Percentiles rank a stretch among this genome's conserved stretches.
phyloP scores from a whole-genome alignment of 1,140 invertebrate genomes.

The Heliconius hermathena region DNA sequence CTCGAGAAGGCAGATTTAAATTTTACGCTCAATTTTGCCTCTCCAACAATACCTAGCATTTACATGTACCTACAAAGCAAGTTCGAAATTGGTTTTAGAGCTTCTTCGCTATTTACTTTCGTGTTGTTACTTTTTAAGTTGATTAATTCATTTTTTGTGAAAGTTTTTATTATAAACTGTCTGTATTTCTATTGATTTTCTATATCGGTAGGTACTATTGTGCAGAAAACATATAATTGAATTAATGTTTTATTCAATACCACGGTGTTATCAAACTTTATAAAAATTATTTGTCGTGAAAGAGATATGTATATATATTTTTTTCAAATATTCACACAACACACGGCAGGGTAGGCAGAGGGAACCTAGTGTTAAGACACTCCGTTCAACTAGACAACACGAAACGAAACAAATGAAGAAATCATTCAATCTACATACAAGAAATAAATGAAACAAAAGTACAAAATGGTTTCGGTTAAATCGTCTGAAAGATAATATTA shows the following conservation, averaged over 20 bases:
- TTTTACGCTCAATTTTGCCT: conserved; percentile 43
- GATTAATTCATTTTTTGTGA: conserved; percentile 16
- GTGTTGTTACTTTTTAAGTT: conserved; percentile 32
- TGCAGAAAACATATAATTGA: no score
- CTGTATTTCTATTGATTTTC: not conserved
- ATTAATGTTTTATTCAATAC: no score
- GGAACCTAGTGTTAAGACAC: no score
- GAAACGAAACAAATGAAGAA: no score
- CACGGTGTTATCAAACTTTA: no score
- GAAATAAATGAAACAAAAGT: not conserved
- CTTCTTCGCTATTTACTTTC: conserved; percentile 33
- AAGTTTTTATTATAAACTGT: not conserved
- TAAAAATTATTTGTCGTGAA: no score
- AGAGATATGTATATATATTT: no score
- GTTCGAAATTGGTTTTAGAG: conserved; percentile 41
- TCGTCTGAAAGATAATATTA: not conserved
- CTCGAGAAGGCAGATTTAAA: conserved; percentile 29
- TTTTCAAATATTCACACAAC: no score
- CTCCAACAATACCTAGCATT: conserved; percentile 39
- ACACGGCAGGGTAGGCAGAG: no score
- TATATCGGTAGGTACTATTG: not conserved
- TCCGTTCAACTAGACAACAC: no score
- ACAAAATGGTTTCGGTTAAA: not conserved
- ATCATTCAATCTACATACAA: not conserved
- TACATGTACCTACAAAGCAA: conserved; percentile 37